Conservation (phyloP, 2,888 invertebrate species). For the Podotricha telesiphe region DNA sequence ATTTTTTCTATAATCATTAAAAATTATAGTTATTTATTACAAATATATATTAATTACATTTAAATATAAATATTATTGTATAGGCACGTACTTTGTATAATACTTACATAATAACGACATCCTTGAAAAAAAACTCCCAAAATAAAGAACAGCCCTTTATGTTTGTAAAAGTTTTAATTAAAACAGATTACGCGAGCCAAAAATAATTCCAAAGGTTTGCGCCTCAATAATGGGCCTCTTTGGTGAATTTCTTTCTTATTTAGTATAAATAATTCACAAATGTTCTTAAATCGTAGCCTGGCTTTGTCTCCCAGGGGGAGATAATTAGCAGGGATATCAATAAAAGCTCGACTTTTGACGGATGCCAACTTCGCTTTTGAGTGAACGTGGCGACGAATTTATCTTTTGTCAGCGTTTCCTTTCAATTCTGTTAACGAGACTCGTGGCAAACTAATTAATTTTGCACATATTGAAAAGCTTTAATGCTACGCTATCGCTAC, state of each 20-base stretch:
- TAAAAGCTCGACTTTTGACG: constrained; percentile 55
- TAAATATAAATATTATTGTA: too few species aligned
- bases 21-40: too few species aligned
- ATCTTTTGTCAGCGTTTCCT: constrained; percentile 42
- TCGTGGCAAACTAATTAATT: constrained; percentile 38
- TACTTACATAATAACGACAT: neutral
- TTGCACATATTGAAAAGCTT: constrained; percentile 25
- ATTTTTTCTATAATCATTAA: too few species aligned
- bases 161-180: constrained; percentile 32
- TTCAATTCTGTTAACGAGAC: constrained; percentile 39
- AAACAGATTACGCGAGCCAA: constrained; percentile 27
- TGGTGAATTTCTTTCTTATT: constrained; percentile 27
- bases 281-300: constrained; percentile 29
- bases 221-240: constrained; percentile 24
- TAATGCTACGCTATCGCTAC: neutral
- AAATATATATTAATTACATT: too few species aligned
- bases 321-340: constrained; percentile 62
- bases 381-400: constrained; percentile 43
- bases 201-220: constrained; percentile 22
- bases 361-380: constrained; percentile 52
- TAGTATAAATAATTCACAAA: constrained; percentile 36
- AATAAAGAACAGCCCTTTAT: neutral
- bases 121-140: constrained; percentile 9
- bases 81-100: neutral
- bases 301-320: constrained; percentile 51